Evolutionary conservation across 2,113 vertebrate species (phyloP), one percentile per base, ranked within the genome.

Genomic region (Gobiocypris rarus): DNA sequence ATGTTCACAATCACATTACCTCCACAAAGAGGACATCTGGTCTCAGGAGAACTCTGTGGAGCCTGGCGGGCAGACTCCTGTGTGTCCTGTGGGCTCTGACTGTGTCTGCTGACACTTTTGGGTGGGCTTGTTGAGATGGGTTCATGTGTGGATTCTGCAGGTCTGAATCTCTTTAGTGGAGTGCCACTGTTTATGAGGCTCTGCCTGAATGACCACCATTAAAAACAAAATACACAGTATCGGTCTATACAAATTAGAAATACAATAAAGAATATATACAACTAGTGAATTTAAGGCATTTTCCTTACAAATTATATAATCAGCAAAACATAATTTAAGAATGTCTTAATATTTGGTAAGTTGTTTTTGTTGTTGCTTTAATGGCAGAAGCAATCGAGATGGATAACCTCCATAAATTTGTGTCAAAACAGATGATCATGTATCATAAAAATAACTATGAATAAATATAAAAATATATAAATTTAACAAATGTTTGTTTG

Each of bases 21-120:
- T 88, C 92, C 88, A 88, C 95, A 95, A 65, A 95, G 87, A 9
- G 95, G 95, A 84, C 94, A 95, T 82, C 91, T 93, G 54, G 81
- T 13, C 8, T 90, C 89, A 0, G 7, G 83, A 43, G 45, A 73
- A 80, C 31, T 56, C 17, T 59, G 87, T 50, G 50, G 31, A 17
- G 41, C 9, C 38, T 31, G 43, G 17, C 31, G 43, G 22, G 2
- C 3, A 54, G 52, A 54, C 2, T 81, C 74, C 45, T 4, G 67
- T 15, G 19, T 73, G 41, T 82, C 48, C 0, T 41, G 7, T 76
- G 82, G 43, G 13, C 74, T 83, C 45, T 69, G 58, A 52, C 19
- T n/a, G 10, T 11, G 28, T 56, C 45, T 22, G 52, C 34, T 56
- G 34, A n/a, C 0, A 52, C 48, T 22, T 22, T 14, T 1, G 83